These are phyloP conservation scores for Arremon brunneinucha DNA, from an alignment of 2,797 vertebrate species.

Conservation along the genomic window DNA sequence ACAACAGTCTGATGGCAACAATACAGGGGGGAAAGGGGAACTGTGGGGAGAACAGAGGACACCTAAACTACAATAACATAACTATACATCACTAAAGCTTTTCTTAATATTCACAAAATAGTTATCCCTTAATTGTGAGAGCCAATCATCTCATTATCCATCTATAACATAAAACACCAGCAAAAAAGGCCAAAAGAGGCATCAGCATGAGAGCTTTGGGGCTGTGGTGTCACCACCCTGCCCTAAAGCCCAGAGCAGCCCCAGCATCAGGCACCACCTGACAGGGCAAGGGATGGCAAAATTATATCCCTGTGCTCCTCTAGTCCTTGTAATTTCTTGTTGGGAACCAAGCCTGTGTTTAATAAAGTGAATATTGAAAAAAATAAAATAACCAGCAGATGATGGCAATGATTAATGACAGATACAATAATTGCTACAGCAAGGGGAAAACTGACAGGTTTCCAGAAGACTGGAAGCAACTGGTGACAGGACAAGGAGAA, in stretches of 20 bases:
- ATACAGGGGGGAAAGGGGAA: too few relatives aligned
- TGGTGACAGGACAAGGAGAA: too few relatives aligned
- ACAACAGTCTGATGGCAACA: too few relatives aligned
- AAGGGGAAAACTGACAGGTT: background rate
- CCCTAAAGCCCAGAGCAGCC: background rate
- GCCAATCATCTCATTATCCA: too few relatives aligned
- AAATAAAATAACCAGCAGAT: background rate
- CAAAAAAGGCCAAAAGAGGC: background rate
- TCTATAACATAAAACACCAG: background rate
- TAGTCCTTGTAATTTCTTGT: background rate
- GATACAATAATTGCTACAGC: background rate
- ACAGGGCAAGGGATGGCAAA: background rate
- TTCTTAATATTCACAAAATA: too few relatives aligned
- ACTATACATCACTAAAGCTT: too few relatives aligned
- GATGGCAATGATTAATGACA: background rate
- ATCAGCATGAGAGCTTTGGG: background rate
- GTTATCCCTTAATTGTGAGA: too few relatives aligned
- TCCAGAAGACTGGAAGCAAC: background rate
- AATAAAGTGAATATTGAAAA: background rate
- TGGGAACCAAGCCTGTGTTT: background rate
- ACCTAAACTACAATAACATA: too few relatives aligned
- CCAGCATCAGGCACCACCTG: fast-evolving
- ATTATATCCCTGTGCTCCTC: background rate
- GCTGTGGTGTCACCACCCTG: background rate
- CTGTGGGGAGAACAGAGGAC: too few relatives aligned